Conservation (phyloP, 2,888 invertebrate species). For the Pterobdella sp. region DNA sequence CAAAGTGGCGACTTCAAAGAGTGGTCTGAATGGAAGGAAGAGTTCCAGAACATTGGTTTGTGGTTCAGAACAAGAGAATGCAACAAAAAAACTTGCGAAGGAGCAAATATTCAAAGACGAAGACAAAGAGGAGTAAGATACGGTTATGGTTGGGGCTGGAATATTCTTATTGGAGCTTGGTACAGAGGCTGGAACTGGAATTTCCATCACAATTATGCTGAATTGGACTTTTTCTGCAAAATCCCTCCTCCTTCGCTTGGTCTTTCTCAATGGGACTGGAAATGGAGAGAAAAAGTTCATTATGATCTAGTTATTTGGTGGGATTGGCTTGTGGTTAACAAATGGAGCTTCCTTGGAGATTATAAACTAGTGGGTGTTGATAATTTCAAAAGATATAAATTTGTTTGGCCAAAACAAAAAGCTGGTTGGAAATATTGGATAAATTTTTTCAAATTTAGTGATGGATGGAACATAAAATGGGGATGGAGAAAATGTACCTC, state of each 20-base stretch:
- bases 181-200: not conserved
- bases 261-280: not conserved
- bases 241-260: not conserved
- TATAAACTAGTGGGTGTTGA: not conserved
- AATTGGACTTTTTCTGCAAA: not conserved
- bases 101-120: not conserved
- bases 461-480: not conserved
- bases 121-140: not conserved
- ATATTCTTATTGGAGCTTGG: not conserved
- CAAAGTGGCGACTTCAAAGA: not conserved
- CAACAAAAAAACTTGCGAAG: not conserved
- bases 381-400: not conserved
- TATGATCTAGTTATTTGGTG: not conserved
- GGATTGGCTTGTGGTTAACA: not conserved
- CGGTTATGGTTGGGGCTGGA: not conserved
- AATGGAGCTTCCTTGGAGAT: not conserved
- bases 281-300: not conserved
- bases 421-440: not conserved
- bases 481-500: not conserved
- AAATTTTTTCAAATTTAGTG: not conserved
- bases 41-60: not conserved
- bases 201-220: not conserved
- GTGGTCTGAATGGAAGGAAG: not conserved
- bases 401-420: not conserved
- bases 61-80: not conserved